Percentiles rank a stretch among this genome's conserved stretches.
These are phyloP conservation scores for Acanthurus lineatus DNA, from an alignment of 2,797 vertebrate species.

Conservation along the genomic window DNA sequence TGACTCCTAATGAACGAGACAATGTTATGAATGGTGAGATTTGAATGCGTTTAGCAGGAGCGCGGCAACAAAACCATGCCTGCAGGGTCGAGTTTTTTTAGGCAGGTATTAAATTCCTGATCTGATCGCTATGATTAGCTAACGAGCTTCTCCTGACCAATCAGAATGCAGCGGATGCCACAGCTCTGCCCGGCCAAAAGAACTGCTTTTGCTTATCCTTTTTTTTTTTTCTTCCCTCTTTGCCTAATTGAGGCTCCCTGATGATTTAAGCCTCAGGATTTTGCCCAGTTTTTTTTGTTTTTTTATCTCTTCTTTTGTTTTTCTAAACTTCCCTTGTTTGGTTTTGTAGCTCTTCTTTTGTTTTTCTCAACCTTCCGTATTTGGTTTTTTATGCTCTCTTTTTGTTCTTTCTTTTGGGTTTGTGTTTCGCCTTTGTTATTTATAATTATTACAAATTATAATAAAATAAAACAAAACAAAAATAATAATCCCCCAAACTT, in stretches of 20 bases:
- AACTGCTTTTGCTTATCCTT: slow-evolving; percentile 4
- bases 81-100: slow-evolving; percentile 28
- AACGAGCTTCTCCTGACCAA: slow-evolving; percentile 60
- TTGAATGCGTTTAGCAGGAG: slow-evolving; percentile 20
- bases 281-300: slow-evolving; percentile 51
- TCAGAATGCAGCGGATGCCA: slow-evolving; percentile 54
- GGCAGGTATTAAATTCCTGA: slow-evolving; percentile 55
- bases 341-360: too few relatives aligned
- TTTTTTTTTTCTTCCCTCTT: slow-evolving; percentile 30
- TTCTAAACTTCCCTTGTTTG: too few relatives aligned
- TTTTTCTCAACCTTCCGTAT: too few relatives aligned
- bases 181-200: slow-evolving; percentile 25
- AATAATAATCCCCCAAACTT: too few relatives aligned
- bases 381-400: too few relatives aligned
- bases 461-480: too few relatives aligned
- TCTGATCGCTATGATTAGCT: slow-evolving; percentile 66
- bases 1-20: slow-evolving; percentile 13
- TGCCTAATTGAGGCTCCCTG: slow-evolving; percentile 63
- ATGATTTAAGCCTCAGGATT: slow-evolving; percentile 59
- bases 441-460: too few relatives aligned
- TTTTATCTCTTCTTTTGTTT: too few relatives aligned
- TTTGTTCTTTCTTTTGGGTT: too few relatives aligned
- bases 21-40: slow-evolving; percentile 11
- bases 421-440: too few relatives aligned
- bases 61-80: neutral